Evolutionary conservation across 2,888 invertebrate genomes (phyloP), one percentile per base, ranked within the genome.

Genomic region (Trichogramma evanescens): DNA sequence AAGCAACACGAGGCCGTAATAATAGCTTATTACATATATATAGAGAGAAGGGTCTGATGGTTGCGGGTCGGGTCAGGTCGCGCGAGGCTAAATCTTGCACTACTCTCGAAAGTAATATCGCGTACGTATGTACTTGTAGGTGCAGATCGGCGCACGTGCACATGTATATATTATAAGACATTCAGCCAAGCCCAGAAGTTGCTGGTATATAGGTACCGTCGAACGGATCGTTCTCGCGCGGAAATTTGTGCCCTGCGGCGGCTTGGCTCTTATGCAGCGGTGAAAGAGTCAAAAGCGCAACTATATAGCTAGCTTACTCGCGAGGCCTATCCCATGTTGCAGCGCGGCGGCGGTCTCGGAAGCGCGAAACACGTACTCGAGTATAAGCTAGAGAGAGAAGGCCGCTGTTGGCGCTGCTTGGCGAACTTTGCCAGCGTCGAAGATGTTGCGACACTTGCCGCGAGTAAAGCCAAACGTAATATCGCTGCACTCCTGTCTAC

Each of bases 271-370:
- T 6, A 5, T 42, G 26, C 13, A 51, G 7, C 8, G 49, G 56
- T 43, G 49, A 49, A 49, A 49, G 56, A 44, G 50, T 50, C 43
- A 50, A 40, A 44, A 50, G 50, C 50, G 56, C 56, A 26, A 26
- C 26, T 26, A 26, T 26, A 26, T 26, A 26, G 26, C 26, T 26
- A 26, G 26, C 26, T 26, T 2, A 26, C 26, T 26, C 26, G 26
- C 10, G 9, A 5, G 38, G 43, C 10, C 41, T 39, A 6, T 41
- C 40, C 41, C 55, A 55, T 39, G 51, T 26, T 43, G 50, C 56
- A 43, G 43, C 56, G 3, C 7, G 10, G 13, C 8, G 39, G 9
- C 45, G 40, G 10, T 45, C 44, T 41, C 50, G 51, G 13, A 13
- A 45, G 6, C 40, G n/a, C 9, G 54, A 54, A 43, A 26, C 26